Base-by-base conservation (phyloP, 2,797 vertebrate species). In the Oreochromis grahami region DNA sequence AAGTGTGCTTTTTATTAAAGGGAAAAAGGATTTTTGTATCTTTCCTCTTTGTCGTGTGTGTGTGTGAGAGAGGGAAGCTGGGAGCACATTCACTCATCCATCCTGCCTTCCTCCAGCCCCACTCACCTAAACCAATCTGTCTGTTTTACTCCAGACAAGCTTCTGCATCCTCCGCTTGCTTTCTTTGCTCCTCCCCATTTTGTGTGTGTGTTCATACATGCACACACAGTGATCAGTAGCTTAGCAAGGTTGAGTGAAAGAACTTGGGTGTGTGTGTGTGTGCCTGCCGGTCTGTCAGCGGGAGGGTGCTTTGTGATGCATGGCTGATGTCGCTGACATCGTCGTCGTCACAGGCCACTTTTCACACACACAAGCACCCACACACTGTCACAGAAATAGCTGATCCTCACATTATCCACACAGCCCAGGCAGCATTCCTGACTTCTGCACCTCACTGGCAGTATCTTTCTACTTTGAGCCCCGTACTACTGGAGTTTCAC, bases 351-450 rank as follows among this genome's bases (percentile, higher is more conserved):
- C 88, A 79, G 86, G 86, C 87, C 87, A 91, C 86, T 93, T 89
- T 92, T 77, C 83, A 79, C 82, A 29, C 76, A 76, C 78, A 32
- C 79, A 78, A 87, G 85, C 84, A 84, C 84, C 60, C 77, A 91
- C 78, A 81, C 81, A 43, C 89, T 58, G 87, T 91, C 93, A 93
- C 93, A 93, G 93, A 91, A 95, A 93, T 93, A 94, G 94, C 95
- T 96, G 95, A 95, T 96, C 96, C 94, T 93, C 92, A 91, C 93
- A 93, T 91, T 93, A 93, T 93, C 93, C 93, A 77, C 84, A 80
- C 92, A 84, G 85, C 82, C 52, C 78, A 79, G 88, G 86, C 91
- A 92, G 94, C 89, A 84, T 94, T 94, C 90, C 86, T 92, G 89
- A 88, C 84, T 91, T 88, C 63, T 91, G 83, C 91, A 88, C 78